These are phyloP conservation scores for Pelodiscus sinensis DNA, from an alignment of 2,113 vertebrate species.

Conservation along the genomic window DNA sequence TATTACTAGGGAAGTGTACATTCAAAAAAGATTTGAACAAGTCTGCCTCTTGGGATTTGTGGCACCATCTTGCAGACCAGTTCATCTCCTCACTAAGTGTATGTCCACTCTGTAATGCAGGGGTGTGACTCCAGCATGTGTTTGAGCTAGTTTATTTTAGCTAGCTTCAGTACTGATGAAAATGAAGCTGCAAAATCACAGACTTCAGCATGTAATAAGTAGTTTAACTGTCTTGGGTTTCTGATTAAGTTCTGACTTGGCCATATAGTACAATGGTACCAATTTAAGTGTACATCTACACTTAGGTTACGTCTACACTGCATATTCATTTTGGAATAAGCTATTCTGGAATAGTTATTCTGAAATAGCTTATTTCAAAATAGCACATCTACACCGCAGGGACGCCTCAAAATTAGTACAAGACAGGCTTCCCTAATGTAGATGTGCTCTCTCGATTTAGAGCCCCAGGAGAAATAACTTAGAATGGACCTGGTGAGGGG, in stretches of 20 bases:
- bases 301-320: not conserved
- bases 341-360: too few species aligned
- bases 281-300: not conserved
- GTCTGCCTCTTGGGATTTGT: rapidly evolving
- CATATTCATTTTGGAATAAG: too few species aligned
- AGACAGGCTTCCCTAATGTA: too few species aligned
- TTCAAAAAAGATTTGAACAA: not conserved
- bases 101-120: not conserved
- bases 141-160: not conserved
- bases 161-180: not conserved
- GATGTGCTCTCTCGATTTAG: too few species aligned
- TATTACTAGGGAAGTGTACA: not conserved
- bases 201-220: not conserved
- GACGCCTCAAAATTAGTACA: too few species aligned
- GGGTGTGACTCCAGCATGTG: not conserved
- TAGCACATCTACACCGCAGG: too few species aligned
- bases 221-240: not conserved
- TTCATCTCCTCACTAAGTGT: not conserved
- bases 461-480: too few species aligned
- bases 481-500: too few species aligned
- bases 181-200: not conserved
- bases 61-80: not conserved
- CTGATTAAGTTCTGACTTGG: not conserved
- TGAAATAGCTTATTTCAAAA: too few species aligned
- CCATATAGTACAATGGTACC: not conserved